A percentile compares a stretch with the other conserved stretches of the same genome.
phyloP scores from a whole-genome alignment of 2,113 vertebrate species.

The Hassar affinis region DNA sequence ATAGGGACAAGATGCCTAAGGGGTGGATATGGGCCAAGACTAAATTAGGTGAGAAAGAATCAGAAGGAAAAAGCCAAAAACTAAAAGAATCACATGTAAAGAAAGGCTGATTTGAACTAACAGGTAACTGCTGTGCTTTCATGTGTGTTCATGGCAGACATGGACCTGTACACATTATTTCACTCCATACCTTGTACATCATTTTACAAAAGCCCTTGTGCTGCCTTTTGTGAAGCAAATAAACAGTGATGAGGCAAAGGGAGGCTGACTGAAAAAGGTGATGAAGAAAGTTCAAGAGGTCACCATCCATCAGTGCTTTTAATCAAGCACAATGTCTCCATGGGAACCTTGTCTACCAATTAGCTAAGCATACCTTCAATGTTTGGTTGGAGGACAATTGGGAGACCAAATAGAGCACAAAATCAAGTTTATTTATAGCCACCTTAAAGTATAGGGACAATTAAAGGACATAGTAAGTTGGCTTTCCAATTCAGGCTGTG shows the following conservation, averaged over 20 bases:
- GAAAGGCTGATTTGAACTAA: background rate
- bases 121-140: constrained; percentile 28
- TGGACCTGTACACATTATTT: background rate
- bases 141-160: constrained; percentile 17
- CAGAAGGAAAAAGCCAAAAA: constrained; percentile 9
- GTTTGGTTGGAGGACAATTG: background rate
- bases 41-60: too few species aligned
- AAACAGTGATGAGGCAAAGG: background rate
- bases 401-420: constrained; percentile 20
- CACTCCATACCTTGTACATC: background rate
- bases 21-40: too few species aligned
- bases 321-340: constrained; percentile 50
- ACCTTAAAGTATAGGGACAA: background rate
- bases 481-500: background rate
- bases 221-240: background rate
- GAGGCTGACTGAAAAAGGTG: constrained; percentile 49
- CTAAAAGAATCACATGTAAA: constrained; percentile 23
- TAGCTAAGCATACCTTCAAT: constrained; percentile 1
- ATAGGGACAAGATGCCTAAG: too few species aligned
- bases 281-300: constrained; percentile 43
- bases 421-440: constrained; percentile 9
- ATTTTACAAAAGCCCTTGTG: constrained; percentile 20
- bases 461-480: background rate
- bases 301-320: constrained; percentile 50
- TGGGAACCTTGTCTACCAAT: constrained; percentile 43